Evolutionary conservation across 2,888 invertebrate species (phyloP).

Genomic region (Ichneumon xanthorius): DNA sequence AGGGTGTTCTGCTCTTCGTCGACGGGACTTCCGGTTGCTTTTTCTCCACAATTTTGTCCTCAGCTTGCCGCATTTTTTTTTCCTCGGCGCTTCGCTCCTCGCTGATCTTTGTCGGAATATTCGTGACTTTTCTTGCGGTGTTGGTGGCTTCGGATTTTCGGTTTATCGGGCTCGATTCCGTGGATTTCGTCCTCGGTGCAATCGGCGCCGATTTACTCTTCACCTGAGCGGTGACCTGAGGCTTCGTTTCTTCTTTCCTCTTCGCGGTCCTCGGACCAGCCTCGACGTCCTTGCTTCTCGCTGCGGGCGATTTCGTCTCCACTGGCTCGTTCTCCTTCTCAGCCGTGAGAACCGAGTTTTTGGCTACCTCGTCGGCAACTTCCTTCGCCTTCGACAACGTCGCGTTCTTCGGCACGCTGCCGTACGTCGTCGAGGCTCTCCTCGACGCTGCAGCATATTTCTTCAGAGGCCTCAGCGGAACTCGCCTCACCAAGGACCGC

Average conservation of each 20-base stretch:
- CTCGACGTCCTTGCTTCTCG: constrained; percentile 19
- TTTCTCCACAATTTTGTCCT: constrained; percentile 2
- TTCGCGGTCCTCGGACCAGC: neutral
- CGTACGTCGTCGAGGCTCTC: constrained; percentile 63
- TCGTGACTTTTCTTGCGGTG: constrained; percentile 55
- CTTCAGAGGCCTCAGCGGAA: constrained; percentile 76
- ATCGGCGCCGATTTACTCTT: constrained; percentile 54
- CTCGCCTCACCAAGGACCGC: constrained; percentile 75
- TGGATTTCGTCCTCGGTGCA: constrained; percentile 47
- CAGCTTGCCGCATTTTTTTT: constrained; percentile 13
- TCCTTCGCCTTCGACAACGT: constrained; percentile 70
- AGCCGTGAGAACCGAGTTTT: constrained; percentile 49
- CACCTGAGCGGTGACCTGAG: neutral
- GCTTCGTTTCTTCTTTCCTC: constrained; percentile 7
- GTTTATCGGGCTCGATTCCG: constrained; percentile 39
- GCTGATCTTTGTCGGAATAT: constrained; percentile 54
- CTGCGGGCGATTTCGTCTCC: neutral
- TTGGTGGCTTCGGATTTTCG: neutral
- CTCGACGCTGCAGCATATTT: constrained; percentile 70
- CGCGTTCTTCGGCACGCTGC: constrained; percentile 66
- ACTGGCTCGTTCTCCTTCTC: neutral
- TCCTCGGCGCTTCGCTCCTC: constrained; percentile 35
- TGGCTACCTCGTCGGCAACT: constrained; percentile 61
- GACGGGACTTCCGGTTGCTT: constrained; percentile 11
- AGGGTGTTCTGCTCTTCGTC: constrained; percentile 67